A percentile compares a stretch with the other conserved stretches of the same genome.
Evolutionary conservation across 2,888 invertebrate species (phyloP).

Genomic region (Leptopterna dolabrata): DNA sequence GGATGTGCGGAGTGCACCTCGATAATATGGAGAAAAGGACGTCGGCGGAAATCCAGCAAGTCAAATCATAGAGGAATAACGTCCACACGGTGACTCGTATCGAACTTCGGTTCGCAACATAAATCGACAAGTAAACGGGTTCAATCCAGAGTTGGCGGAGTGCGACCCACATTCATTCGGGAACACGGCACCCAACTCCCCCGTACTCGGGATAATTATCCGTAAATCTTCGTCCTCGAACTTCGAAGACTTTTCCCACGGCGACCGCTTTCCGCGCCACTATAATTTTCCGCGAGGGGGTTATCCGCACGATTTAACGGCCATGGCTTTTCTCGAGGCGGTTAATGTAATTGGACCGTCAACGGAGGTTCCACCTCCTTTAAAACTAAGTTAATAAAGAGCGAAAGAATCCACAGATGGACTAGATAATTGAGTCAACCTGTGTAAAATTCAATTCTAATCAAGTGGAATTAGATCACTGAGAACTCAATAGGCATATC

Average conservation of each 20-base stretch:
- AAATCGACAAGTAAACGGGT: too few species aligned
- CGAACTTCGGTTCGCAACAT: too few species aligned
- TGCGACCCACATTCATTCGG: not conserved
- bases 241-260: not conserved
- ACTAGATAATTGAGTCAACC: too few species aligned
- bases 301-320: not conserved
- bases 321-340: not conserved
- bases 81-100: too few species aligned
- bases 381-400: not conserved
- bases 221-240: not conserved
- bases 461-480: too few species aligned
- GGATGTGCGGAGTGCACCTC: too few species aligned
- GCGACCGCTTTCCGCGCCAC: not conserved
- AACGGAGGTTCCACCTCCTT: not conserved
- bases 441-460: too few species aligned
- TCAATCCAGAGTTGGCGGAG: not conserved
- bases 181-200: not conserved
- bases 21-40: too few species aligned
- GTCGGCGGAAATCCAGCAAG: too few species aligned
- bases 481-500: too few species aligned
- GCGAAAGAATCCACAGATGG: too few species aligned
- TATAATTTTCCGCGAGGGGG: not conserved
- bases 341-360: not conserved
- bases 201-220: not conserved
- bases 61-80: too few species aligned